Evolutionary conservation across 2,888 invertebrate genomes (phyloP).

Genomic region (Pristionchus maxplancki): DNA sequence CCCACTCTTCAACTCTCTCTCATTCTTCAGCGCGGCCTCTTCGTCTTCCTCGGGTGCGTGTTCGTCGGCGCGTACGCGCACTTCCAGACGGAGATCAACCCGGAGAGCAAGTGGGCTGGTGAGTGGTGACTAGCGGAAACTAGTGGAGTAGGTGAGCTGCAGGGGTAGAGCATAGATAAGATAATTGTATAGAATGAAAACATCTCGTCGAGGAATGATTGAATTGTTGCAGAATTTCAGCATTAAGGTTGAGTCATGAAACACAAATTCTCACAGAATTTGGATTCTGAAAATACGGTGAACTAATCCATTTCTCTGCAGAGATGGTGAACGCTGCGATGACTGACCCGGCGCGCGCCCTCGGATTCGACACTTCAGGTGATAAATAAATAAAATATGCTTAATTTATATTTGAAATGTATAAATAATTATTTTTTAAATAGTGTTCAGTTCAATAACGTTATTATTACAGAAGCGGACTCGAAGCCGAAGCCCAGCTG

Average conservation of each 20-base stretch:
- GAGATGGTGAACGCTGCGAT: neutral
- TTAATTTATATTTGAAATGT: neutral
- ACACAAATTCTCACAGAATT: neutral
- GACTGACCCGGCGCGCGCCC: constrained; percentile 23
- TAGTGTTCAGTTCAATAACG: neutral
- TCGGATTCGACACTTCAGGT: constrained; percentile 21
- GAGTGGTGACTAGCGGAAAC: constrained; percentile 54
- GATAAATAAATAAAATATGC: neutral
- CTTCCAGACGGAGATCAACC: constrained; percentile 69
- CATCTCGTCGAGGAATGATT: too few relatives aligned
- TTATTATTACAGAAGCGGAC: neutral
- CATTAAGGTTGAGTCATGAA: neutral
- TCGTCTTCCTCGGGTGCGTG: constrained; percentile 56
- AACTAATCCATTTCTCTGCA: neutral
- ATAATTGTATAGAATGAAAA: too few relatives aligned
- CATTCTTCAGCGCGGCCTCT: constrained; percentile 58
- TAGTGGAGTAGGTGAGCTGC: too few relatives aligned
- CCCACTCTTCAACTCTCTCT: too few relatives aligned
- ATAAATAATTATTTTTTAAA: neutral
- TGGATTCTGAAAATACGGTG: neutral
- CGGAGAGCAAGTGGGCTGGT: constrained; percentile 71
- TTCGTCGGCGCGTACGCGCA: constrained; percentile 61
- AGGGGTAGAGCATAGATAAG: too few relatives aligned
- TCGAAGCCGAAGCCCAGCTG: constrained; percentile 43
- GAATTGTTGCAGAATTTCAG: too few relatives aligned